Evolutionary conservation across 2,113 vertebrate species (phyloP).

Genomic region (Sylvietta virens): DNA sequence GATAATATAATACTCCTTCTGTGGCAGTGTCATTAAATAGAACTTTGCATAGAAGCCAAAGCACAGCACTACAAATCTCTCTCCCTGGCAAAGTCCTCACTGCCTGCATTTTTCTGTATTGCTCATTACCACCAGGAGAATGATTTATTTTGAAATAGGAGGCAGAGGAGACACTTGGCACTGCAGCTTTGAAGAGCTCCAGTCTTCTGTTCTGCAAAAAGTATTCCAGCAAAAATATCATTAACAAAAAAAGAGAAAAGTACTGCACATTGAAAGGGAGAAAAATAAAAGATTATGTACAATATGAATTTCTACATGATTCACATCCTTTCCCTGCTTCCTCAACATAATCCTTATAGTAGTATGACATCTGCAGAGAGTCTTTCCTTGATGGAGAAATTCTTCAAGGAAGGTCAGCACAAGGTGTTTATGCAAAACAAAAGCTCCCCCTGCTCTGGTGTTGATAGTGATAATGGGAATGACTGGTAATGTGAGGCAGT

Average conservation of each 20-base stretch:
- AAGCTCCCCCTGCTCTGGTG: neutral
- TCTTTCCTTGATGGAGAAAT: neutral
- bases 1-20: slow-evolving; percentile 65
- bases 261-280: neutral
- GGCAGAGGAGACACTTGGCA: slow-evolving; percentile 41
- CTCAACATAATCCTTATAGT: neutral
- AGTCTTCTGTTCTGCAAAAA: slow-evolving; percentile 43
- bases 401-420: neutral
- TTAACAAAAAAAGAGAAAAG: neutral
- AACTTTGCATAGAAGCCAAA: slow-evolving; percentile 62
- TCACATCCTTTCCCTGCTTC: neutral
- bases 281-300: neutral
- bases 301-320: neutral
- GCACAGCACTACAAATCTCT: slow-evolving; percentile 26
- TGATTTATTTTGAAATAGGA: slow-evolving; percentile 59
- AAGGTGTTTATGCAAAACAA: neutral
- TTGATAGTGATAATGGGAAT: neutral
- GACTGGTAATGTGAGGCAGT: neutral
- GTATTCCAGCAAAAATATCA: slow-evolving; percentile 38
- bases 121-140: slow-evolving; percentile 49
- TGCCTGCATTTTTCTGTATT: slow-evolving; percentile 55
- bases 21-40: slow-evolving; percentile 61
- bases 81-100: slow-evolving; percentile 22
- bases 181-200: neutral
- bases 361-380: neutral